Percentiles rank a stretch among this genome's conserved stretches.
These are phyloP conservation scores for Colletes collaris DNA, from an alignment of 2,888 invertebrate species.

Conservation along the genomic window DNA sequence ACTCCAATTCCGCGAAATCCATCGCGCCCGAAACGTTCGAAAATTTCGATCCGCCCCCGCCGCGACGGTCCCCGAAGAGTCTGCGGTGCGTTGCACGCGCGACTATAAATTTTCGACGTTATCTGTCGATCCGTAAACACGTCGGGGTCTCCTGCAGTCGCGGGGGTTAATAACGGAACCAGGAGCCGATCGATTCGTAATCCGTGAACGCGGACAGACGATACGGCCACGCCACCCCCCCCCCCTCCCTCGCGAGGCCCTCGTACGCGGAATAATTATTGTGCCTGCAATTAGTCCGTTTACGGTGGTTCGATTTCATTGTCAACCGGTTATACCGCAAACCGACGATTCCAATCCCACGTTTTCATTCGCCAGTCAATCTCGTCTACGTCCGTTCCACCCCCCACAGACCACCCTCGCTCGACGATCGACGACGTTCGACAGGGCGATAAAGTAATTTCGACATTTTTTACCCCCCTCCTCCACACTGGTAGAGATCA, in stretches of 20 bases:
- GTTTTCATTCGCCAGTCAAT: constrained; percentile 60
- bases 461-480: constrained; percentile 14
- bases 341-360: constrained; percentile 58
- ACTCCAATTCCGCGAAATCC: constrained; percentile 2
- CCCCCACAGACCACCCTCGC: neutral
- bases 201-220: constrained; percentile 52
- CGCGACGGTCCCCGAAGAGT: constrained; percentile 24
- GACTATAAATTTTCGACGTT: constrained; percentile 43
- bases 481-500: no score
- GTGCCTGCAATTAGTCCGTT: constrained; percentile 68
- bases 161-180: constrained; percentile 42
- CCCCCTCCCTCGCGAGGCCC: constrained; percentile 10
- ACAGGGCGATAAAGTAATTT: constrained; percentile 39
- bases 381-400: constrained; percentile 29
- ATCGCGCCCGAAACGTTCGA: neutral
- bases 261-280: constrained; percentile 67
- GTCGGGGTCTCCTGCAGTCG: neutral
- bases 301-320: constrained; percentile 67
- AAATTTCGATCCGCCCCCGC: constrained; percentile 11
- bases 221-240: constrained; percentile 19
- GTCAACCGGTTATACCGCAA: constrained; percentile 59
- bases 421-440: neutral
- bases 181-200: constrained; percentile 51
- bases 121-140: constrained; percentile 34
- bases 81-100: neutral